phyloP scores from a whole-genome alignment of 2,888 invertebrate genomes.

The Clitarchus hookeri region DNA sequence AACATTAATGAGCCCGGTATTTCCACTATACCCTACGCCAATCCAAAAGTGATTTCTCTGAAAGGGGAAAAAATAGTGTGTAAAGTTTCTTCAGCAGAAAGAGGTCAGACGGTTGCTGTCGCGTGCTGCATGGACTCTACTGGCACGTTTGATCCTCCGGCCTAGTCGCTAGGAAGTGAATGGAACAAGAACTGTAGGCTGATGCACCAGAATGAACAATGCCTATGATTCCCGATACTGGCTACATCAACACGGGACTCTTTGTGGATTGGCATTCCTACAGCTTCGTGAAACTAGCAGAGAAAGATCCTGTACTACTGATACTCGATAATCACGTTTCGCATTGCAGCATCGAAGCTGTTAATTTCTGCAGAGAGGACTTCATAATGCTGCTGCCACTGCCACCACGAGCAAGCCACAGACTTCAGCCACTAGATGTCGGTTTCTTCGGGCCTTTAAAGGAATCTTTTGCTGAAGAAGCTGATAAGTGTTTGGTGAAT shows the following conservation, averaged over 20 bases:
- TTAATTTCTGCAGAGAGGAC: not conserved
- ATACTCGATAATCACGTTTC: conserved; percentile 12
- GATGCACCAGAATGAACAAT: conserved; percentile 36
- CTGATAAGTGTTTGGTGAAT: too few relatives aligned
- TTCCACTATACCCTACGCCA: conserved; percentile 46
- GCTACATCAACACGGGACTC: conserved; percentile 34
- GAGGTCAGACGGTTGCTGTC: conserved; percentile 44
- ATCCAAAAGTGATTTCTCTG: conserved; percentile 44
- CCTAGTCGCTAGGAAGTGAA: conserved; percentile 40
- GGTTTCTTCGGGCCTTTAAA: too few relatives aligned
- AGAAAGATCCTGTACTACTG: conserved; percentile 2
- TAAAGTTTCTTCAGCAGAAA: conserved; percentile 45
- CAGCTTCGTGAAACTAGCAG: not conserved
- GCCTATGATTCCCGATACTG: conserved; percentile 40
- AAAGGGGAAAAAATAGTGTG: conserved; percentile 44
- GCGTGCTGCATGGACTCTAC: conserved; percentile 41
- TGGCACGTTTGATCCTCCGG: conserved; percentile 31
- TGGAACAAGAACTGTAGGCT: conserved; percentile 32
- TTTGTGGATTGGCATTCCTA: conserved; percentile 20
- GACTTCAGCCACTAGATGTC: too few relatives aligned
- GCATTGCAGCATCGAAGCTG: not conserved
- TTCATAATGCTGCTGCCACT: too few relatives aligned
- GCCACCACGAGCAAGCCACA: too few relatives aligned
- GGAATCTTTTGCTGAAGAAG: too few relatives aligned
- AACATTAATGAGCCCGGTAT: not conserved